Evolutionary conservation across 2,113 vertebrate genomes (phyloP).

Genomic region (Gymnocephalus cernua): DNA sequence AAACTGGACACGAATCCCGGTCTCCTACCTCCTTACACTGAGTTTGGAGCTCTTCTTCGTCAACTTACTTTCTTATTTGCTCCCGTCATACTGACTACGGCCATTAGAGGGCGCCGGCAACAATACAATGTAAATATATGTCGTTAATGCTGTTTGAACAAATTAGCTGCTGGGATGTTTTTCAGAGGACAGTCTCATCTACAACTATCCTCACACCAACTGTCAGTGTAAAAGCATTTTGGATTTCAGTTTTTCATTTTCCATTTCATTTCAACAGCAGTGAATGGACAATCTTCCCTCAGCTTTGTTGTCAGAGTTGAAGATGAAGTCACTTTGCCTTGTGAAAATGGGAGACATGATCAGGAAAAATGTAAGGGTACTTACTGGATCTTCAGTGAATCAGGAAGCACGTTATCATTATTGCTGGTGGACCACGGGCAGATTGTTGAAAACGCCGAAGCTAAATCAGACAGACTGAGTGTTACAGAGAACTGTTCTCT

Average conservation of each 20-base stretch:
- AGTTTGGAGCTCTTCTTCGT: too few species aligned
- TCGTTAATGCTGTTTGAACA: too few species aligned
- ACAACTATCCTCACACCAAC: too few species aligned
- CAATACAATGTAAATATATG: too few species aligned
- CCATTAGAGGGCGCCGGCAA: too few species aligned
- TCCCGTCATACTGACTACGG: too few species aligned
- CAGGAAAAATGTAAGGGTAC: not conserved
- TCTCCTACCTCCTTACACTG: too few species aligned
- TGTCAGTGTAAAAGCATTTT: too few species aligned
- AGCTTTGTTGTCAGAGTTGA: not conserved
- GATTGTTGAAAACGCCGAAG: accelerated
- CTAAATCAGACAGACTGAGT: conserved; percentile 13
- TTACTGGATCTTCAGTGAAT: accelerated
- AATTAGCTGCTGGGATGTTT: too few species aligned
- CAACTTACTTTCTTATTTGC: too few species aligned
- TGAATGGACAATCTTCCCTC: accelerated
- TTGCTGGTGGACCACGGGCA: accelerated
- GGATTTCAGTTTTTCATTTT: not conserved
- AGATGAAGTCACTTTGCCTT: conserved; percentile 22
- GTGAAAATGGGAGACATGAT: not conserved
- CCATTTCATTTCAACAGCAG: not conserved
- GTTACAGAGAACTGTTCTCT: conserved; percentile 30
- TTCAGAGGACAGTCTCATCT: too few species aligned
- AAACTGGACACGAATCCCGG: too few species aligned
- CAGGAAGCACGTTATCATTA: accelerated